Evolutionary conservation across 2,113 vertebrate species (phyloP).

Genomic region (Psittacula cyanocephala): DNA sequence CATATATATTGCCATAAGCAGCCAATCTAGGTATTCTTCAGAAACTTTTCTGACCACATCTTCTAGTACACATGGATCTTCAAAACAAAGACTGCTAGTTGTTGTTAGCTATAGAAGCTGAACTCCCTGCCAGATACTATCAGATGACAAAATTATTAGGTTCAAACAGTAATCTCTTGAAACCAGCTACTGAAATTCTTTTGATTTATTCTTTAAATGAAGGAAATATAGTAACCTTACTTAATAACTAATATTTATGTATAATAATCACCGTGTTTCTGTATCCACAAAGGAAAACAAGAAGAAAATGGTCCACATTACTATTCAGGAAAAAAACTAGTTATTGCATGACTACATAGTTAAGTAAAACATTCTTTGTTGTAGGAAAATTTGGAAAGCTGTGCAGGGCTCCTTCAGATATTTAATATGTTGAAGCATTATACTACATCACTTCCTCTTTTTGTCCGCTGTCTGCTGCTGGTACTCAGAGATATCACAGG

Average conservation of each 20-base stretch:
- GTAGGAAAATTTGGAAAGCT: neutral
- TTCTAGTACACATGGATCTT: neutral
- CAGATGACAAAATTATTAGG: neutral
- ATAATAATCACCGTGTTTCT: neutral
- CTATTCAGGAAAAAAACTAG: neutral
- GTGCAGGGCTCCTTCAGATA: neutral
- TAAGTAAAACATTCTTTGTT: neutral
- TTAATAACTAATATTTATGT: neutral
- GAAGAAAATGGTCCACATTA: neutral
- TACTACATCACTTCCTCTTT: neutral
- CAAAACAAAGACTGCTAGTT: neutral
- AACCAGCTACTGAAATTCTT: neutral
- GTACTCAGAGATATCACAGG: neutral
- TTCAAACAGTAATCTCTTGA: neutral
- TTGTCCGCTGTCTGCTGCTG: neutral
- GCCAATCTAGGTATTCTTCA: neutral
- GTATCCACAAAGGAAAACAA: neutral
- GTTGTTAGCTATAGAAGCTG: neutral
- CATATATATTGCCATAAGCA: fast-evolving
- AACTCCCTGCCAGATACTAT: neutral
- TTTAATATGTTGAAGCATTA: neutral
- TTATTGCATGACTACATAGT: neutral
- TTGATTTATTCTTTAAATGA: neutral
- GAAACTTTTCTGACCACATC: neutral
- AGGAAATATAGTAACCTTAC: neutral